phyloP scores from a whole-genome alignment of 1,140 invertebrate genomes.

The Aphelenchoides fujianensis region DNA sequence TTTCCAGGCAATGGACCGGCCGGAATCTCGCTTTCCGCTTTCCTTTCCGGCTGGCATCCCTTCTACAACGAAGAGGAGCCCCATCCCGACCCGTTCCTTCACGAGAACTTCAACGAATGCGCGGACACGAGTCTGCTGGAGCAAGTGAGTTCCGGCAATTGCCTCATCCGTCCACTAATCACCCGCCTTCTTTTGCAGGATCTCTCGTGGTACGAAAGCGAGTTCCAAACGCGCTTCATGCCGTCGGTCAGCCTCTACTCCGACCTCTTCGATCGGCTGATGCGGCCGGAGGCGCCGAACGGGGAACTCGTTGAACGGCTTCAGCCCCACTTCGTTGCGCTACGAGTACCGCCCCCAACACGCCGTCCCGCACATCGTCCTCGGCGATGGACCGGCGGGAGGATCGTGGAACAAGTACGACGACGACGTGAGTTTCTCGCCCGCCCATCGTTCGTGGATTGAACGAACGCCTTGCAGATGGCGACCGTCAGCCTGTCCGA shows the following conservation, averaged over 20 bases:
- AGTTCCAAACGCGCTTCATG: conserved; percentile 30
- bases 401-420: conserved; percentile 59
- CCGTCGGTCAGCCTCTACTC: conserved; percentile 35
- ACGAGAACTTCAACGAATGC: conserved; percentile 32
- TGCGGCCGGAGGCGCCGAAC: conserved; percentile 24
- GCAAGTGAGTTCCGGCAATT: conserved; percentile 42
- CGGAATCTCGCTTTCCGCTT: conserved; percentile 52
- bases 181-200: too few relatives aligned
- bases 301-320: not conserved
- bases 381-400: conserved; percentile 52
- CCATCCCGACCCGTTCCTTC: conserved; percentile 46
- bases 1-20: conserved; percentile 58
- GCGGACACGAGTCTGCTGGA: conserved; percentile 38
- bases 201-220: conserved; percentile 41
- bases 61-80: conserved; percentile 43
- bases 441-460: conserved; percentile 20
- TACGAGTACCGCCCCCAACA: conserved; percentile 22
- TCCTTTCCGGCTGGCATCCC: conserved; percentile 54
- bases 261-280: conserved; percentile 43
- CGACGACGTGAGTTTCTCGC: conserved; percentile 39
- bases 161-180: too few relatives aligned
- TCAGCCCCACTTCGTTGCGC: conserved; percentile 29
- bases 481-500: conserved; percentile 44
- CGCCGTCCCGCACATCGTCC: conserved; percentile 50
- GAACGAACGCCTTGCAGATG: conserved; percentile 42